These are phyloP conservation scores for Gortyna flavago DNA, from an alignment of 2,888 invertebrate species.

Conservation along the genomic window DNA sequence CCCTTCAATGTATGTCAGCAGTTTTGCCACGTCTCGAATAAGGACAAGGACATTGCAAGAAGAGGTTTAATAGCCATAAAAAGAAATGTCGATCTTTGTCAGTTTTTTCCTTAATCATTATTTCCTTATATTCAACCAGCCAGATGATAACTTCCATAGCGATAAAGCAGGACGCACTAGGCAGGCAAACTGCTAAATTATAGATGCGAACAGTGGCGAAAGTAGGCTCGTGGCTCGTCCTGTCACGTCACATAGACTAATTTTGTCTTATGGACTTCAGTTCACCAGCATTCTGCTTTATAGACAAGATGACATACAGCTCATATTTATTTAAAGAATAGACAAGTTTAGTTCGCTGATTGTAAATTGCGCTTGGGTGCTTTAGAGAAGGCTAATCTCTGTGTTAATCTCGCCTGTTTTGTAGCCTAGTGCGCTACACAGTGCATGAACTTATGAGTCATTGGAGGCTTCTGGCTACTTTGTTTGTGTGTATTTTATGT, in stretches of 20 bases:
- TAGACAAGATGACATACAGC: neutral
- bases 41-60: slow-evolving; percentile 7
- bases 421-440: neutral
- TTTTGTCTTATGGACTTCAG: neutral
- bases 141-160: neutral
- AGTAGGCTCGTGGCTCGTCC: neutral
- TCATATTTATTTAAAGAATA: neutral
- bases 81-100: slow-evolving; percentile 8
- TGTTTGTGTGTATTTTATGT: neutral
- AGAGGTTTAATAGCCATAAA: neutral
- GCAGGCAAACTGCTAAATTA: neutral
- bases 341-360: neutral
- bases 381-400: neutral
- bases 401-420: neutral
- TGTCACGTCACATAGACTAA: neutral
- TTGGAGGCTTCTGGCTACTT: neutral
- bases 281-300: neutral
- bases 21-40: neutral
- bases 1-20: neutral
- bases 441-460: too few species aligned
- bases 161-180: neutral
- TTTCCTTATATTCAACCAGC: neutral
- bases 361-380: too few species aligned
- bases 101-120: slow-evolving; percentile 6
- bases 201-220: neutral